Percentiles rank a stretch among this genome's conserved stretches.
These are phyloP conservation scores for Schizopygopsis malacanthus DNA, from an alignment of 2,797 vertebrate species.

Conservation along the genomic window DNA sequence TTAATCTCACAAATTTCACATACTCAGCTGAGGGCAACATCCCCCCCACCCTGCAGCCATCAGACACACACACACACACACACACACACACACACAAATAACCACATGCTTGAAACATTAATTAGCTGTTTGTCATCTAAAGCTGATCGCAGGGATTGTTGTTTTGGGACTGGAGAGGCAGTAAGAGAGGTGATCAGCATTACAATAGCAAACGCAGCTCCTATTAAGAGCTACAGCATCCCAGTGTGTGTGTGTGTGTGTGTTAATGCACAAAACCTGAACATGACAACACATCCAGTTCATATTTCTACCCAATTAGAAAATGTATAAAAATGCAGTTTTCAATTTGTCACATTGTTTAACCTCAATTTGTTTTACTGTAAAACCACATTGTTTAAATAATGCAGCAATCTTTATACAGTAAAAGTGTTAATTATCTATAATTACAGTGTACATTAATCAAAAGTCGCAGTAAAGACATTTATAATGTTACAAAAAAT, in stretches of 20 bases:
- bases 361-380: background rate
- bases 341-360: background rate
- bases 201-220: constrained; percentile 57
- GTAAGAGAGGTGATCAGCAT: constrained; percentile 12
- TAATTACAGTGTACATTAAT: no score
- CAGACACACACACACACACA: constrained; percentile 26
- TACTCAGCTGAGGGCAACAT: constrained; percentile 75
- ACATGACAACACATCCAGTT: background rate
- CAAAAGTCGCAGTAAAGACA: background rate
- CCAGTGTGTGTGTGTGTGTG: constrained; percentile 19
- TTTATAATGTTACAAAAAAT: background rate
- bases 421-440: background rate
- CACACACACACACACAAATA: constrained; percentile 9
- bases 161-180: constrained; percentile 55
- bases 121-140: constrained; percentile 82
- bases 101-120: constrained; percentile 66
- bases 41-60: constrained; percentile 54
- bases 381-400: background rate
- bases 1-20: constrained; percentile 77
- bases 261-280: background rate
- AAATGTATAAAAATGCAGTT: background rate
- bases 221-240: constrained; percentile 49
- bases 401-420: background rate
- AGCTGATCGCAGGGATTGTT: constrained; percentile 72
- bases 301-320: background rate